Evolutionary conservation across 2,113 vertebrate species (phyloP).

Genomic region (Bufo gargarizans): DNA sequence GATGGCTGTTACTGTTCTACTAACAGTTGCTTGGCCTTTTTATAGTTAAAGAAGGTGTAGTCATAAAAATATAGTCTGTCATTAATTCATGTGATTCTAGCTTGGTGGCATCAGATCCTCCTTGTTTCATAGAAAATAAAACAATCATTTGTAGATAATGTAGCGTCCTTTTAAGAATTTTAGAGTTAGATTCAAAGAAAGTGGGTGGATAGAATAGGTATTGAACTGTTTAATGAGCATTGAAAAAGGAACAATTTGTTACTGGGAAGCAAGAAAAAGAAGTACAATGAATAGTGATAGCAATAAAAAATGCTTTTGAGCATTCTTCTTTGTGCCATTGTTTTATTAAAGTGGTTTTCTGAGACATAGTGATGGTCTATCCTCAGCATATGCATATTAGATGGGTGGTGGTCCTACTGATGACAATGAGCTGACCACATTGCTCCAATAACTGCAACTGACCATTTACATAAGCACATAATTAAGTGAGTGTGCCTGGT

Average conservation of each 20-base stretch:
- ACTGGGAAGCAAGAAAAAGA: background rate
- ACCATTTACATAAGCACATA: too few relatives aligned
- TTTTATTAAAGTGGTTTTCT: background rate
- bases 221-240: background rate
- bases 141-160: slow-evolving; percentile 1
- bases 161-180: background rate
- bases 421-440: too few relatives aligned
- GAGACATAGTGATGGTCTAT: too few relatives aligned
- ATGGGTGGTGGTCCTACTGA: too few relatives aligned
- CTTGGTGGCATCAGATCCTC: slow-evolving; percentile 16
- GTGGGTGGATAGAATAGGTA: background rate
- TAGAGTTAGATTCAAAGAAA: background rate
- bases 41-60: slow-evolving; percentile 39
- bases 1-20: background rate
- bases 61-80: slow-evolving; percentile 27
- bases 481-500: too few relatives aligned
- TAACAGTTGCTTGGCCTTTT: background rate
- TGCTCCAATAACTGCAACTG: too few relatives aligned
- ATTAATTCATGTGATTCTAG: slow-evolving; percentile 19
- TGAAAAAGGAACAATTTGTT: background rate
- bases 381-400: too few relatives aligned
- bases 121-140: slow-evolving; percentile 30
- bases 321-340: background rate
- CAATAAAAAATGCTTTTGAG: background rate
- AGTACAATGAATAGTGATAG: too few relatives aligned